These are phyloP conservation scores for Polyploca ridens DNA, from an alignment of 2,888 invertebrate genomes.

Conservation along the genomic window DNA sequence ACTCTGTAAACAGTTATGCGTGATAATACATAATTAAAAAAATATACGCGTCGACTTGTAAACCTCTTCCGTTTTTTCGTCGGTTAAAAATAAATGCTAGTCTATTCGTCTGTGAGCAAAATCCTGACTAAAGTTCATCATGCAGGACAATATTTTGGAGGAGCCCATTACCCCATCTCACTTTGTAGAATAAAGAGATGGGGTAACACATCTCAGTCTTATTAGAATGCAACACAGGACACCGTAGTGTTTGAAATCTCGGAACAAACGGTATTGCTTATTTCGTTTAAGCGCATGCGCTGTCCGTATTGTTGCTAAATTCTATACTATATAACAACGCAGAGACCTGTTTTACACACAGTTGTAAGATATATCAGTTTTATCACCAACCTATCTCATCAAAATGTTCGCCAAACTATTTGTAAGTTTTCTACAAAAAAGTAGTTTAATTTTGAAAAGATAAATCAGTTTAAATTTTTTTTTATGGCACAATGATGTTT, in stretches of 20 bases:
- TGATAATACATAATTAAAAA: too few relatives aligned
- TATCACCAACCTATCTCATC: background rate
- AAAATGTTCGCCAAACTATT: constrained; percentile 25
- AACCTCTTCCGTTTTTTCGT: too few relatives aligned
- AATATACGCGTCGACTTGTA: too few relatives aligned
- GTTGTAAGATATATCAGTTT: background rate
- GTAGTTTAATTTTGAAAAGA: background rate
- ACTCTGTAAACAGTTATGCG: too few relatives aligned
- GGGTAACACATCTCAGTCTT: background rate
- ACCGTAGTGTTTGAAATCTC: constrained; percentile 1
- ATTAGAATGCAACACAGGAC: constrained; percentile 3
- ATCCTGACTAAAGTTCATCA: too few relatives aligned
- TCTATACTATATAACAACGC: constrained; percentile 14
- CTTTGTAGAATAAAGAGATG: background rate
- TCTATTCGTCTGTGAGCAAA: too few relatives aligned
- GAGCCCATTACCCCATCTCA: too few relatives aligned
- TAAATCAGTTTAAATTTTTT: too few relatives aligned
- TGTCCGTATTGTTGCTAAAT: constrained; percentile 13
- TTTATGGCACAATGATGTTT: too few relatives aligned
- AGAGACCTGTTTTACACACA: background rate
- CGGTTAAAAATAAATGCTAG: too few relatives aligned
- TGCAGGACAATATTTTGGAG: too few relatives aligned
- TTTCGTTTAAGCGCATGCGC: constrained; percentile 11
- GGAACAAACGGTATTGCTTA: background rate
- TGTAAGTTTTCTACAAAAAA: constrained; percentile 17